Evolutionary conservation across 1,140 invertebrate genomes (phyloP), one percentile per base, ranked within the genome.

Genomic region (Cyphomyrmex costatus): DNA sequence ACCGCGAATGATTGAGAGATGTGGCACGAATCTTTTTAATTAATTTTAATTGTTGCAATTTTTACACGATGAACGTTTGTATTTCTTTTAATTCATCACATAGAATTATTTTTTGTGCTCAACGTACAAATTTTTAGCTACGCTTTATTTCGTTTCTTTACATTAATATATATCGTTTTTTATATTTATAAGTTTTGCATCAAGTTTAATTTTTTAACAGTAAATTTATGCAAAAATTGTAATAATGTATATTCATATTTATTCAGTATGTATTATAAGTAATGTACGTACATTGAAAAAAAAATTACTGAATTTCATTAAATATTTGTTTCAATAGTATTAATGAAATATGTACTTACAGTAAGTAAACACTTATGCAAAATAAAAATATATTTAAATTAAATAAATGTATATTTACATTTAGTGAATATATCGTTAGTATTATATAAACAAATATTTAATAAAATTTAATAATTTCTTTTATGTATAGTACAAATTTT

Each of bases 201-300:
- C 14, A 4, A 16, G 12, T 24, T 14, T 16, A 21, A 33, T n/a
- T 36, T 30, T 36, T 56, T 21, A n/a, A 33, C 24, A 36, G 6
- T 56, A 58, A 76, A 60, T 19, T 60, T 42, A 58, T 58, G 30
- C 58, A 76, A 58, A 74, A 76, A 42, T 36, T n/a, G 30, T 24
- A 60, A 58, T 76, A 58, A 56, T 12, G 2, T 12, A 10, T 12
- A 33, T 73, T 76, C 36, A 36, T 6, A 58, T 10, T 36, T 42
- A 60, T 42, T 42, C 24, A 6, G 27, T n/a, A 3, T 27, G 60
- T 21, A 12, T 61, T 42, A 42, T 42, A n/a, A n/a, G n/a, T n/a
- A 42, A 42, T 42, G 8, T 42, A 8, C 36, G 2, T 36, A 36
- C 10, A 42, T 2, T 42, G 36, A 42, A 42, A 42, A 12, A n/a